phyloP scores from a whole-genome alignment of 2,888 invertebrate genomes.

The Leucania comma region DNA sequence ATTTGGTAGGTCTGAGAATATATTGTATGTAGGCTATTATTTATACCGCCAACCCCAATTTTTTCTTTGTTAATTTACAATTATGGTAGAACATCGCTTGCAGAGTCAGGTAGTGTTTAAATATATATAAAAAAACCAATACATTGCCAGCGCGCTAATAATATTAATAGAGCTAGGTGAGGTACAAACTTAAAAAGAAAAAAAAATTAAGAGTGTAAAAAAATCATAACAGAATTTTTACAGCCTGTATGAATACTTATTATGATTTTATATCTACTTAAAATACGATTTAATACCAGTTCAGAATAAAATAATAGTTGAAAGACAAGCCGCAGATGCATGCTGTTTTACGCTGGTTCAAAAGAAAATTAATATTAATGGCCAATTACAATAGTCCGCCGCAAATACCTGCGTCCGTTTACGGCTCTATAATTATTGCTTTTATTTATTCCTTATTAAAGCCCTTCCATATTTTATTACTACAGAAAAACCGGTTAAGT shows the following conservation, averaged over 20 bases:
- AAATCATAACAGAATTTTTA: background rate
- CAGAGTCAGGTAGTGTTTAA: too few relatives aligned
- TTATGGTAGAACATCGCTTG: too few relatives aligned
- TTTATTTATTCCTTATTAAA: conserved; percentile 38
- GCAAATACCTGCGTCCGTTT: conserved; percentile 45
- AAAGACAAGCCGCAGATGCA: conserved; percentile 3
- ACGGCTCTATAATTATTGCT: conserved; percentile 38
- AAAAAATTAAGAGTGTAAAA: too few relatives aligned
- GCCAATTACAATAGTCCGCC: conserved; percentile 30
- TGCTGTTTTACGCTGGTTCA: conserved; percentile 26
- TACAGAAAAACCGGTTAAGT: conserved; percentile 1
- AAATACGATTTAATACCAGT: background rate
- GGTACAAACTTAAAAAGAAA: too few relatives aligned
- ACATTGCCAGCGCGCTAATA: too few relatives aligned
- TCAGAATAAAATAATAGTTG: conserved; percentile 20
- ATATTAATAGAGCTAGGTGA: too few relatives aligned
- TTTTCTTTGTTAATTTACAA: too few relatives aligned
- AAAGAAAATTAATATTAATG: conserved; percentile 47
- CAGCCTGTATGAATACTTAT: background rate
- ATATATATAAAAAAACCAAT: too few relatives aligned
- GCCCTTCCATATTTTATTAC: conserved; percentile 27
- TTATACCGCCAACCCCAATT: too few relatives aligned
- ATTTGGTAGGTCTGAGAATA: too few relatives aligned
- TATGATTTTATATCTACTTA: background rate
- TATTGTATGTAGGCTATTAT: too few relatives aligned